Evolutionary conservation across 1,140 invertebrate genomes (phyloP).

Genomic region (Drosophila arawakana): DNA sequence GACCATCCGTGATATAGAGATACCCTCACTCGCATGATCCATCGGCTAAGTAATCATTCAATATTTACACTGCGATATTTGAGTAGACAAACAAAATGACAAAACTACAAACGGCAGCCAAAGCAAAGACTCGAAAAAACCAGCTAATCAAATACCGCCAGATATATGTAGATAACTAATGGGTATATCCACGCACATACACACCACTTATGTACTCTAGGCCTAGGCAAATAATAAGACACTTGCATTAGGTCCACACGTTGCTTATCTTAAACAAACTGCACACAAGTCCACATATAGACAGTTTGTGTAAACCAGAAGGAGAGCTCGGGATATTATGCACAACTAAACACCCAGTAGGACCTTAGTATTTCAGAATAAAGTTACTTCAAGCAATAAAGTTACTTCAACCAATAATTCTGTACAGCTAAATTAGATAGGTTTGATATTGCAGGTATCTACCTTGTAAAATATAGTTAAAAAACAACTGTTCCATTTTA

Average conservation of each 20-base stretch:
- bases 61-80: constrained; percentile 70
- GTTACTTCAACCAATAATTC: too few relatives aligned
- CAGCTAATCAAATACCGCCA: constrained; percentile 34
- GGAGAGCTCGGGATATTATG: not conserved
- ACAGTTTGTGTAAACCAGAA: not conserved
- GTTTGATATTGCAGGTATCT: too few relatives aligned
- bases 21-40: constrained; percentile 1
- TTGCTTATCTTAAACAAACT: constrained; percentile 57
- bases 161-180: constrained; percentile 34
- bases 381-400: too few relatives aligned
- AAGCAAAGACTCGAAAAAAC: constrained; percentile 55
- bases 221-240: constrained; percentile 57
- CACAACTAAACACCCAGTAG: constrained; percentile 12
- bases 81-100: constrained; percentile 61
- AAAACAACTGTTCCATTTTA: too few relatives aligned
- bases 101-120: constrained; percentile 48
- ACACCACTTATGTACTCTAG: not conserved
- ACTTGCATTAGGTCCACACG: constrained; percentile 49
- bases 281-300: constrained; percentile 7
- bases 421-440: too few relatives aligned
- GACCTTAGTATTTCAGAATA: too few relatives aligned
- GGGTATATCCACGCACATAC: constrained; percentile 21
- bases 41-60: constrained; percentile 47
- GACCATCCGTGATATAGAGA: constrained; percentile 1
- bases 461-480: too few relatives aligned